Conservation (phyloP, 2,797 vertebrate genomes). For the Alosa sapidissima region DNA sequence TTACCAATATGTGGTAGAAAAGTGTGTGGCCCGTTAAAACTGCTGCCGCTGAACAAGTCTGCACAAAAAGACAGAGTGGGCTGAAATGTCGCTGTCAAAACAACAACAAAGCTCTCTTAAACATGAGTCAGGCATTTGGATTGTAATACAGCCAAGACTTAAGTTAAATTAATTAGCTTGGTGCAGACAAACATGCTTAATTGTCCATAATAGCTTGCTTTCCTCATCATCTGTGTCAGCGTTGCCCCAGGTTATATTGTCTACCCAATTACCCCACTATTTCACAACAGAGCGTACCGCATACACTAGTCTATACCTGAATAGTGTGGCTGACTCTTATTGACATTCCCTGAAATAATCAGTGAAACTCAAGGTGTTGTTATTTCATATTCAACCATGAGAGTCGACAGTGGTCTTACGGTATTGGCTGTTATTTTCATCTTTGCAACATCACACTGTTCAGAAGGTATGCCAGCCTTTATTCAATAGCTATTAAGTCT, state of each 20-base stretch:
- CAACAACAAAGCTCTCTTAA: not conserved
- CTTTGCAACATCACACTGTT: not conserved
- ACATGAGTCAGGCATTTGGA: not conserved
- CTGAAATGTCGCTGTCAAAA: not conserved
- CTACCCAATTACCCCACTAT: not conserved
- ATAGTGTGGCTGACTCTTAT: not conserved
- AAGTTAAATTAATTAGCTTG: not conserved
- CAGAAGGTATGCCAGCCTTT: not conserved
- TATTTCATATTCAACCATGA: not conserved
- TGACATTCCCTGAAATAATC: not conserved
- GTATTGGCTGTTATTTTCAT: constrained; percentile 1
- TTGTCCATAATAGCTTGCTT: not conserved
- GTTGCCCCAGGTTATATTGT: not conserved
- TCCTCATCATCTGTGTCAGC: not conserved
- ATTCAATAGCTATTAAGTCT: not conserved
- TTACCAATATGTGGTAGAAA: no score
- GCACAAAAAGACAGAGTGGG: not conserved
- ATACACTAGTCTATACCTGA: not conserved
- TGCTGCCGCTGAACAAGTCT: not conserved
- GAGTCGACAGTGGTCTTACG: not conserved
- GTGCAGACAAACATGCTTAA: not conserved
- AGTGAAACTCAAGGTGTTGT: not conserved
- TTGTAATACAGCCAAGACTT: not conserved
- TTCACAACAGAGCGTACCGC: not conserved
- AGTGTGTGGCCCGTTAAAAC: not conserved